phyloP scores from a whole-genome alignment of 2,888 invertebrate species.

The Chrysolina haemoptera region DNA sequence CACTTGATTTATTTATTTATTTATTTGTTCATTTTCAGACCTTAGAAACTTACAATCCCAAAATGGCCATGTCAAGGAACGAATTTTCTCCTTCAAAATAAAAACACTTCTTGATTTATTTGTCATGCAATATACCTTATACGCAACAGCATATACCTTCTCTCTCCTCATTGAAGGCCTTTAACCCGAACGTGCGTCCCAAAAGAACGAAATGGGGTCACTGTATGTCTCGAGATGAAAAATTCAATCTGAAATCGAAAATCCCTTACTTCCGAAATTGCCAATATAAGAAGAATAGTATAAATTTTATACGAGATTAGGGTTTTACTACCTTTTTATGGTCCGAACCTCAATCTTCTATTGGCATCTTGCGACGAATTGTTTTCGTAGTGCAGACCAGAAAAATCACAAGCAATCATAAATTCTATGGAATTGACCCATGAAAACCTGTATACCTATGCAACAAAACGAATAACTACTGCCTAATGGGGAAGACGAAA shows the following conservation, averaged over 20 bases:
- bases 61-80: no score
- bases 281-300: neutral
- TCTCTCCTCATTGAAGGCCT: neutral
- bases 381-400: neutral
- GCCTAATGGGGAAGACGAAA: no score
- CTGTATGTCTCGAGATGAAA: neutral
- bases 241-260: neutral
- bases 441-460: neutral
- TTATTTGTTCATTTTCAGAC: no score
- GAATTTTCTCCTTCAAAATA: no score
- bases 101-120: no score
- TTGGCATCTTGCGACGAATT: neutral
- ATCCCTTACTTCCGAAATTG: neutral
- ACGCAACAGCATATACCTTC: neutral
- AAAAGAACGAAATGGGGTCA: neutral
- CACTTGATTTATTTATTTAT: no score
- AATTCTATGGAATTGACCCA: neutral
- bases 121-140: no score
- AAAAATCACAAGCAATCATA: neutral
- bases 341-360: neutral
- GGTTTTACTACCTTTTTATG: conserved; percentile 3
- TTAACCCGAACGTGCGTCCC: neutral
- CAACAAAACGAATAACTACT: no score
- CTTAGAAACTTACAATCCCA: no score
- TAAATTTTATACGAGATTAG: conserved; percentile 2